Conservation (phyloP, 2,888 invertebrate genomes). For the Cistogaster globosa region DNA sequence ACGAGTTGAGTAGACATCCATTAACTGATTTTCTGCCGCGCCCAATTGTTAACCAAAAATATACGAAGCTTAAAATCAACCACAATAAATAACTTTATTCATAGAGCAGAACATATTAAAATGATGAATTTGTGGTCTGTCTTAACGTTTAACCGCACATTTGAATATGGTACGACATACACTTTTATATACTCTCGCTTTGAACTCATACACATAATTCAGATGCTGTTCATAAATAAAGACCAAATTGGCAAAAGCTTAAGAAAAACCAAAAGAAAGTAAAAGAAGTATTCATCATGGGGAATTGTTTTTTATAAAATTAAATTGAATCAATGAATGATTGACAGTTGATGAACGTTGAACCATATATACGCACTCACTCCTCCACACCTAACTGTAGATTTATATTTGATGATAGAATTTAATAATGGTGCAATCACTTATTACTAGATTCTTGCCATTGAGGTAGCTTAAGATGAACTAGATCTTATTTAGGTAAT, state of each 20-base stretch:
- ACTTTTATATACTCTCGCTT: background rate
- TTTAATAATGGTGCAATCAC: conserved; percentile 23
- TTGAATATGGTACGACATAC: conserved; percentile 45
- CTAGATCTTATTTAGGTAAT: conserved; percentile 53
- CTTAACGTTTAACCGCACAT: conserved; percentile 70
- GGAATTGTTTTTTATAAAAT: conserved; percentile 34
- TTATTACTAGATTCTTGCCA: conserved; percentile 12
- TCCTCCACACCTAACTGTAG: conserved; percentile 16
- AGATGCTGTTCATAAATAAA: conserved; percentile 49
- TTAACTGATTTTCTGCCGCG: conserved; percentile 63
- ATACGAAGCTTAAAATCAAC: conserved; percentile 64
- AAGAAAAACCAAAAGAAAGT: conserved; percentile 15
- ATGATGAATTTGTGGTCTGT: conserved; percentile 72
- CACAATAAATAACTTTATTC: conserved; percentile 60
- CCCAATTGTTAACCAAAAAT: conserved; percentile 66
- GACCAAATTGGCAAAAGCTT: conserved; percentile 47
- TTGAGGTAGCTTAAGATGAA: conserved; percentile 20
- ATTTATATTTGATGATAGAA: conserved; percentile 33
- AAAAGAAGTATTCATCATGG: conserved; percentile 37
- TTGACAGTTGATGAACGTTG: conserved; percentile 59
- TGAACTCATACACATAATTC: background rate
- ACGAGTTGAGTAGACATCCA: conserved; percentile 47
- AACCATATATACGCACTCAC: conserved; percentile 9
- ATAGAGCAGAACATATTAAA: conserved; percentile 54
- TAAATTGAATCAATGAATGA: conserved; percentile 58